phyloP scores from a whole-genome alignment of 2,113 vertebrate species.

The Carassius gibelio region DNA sequence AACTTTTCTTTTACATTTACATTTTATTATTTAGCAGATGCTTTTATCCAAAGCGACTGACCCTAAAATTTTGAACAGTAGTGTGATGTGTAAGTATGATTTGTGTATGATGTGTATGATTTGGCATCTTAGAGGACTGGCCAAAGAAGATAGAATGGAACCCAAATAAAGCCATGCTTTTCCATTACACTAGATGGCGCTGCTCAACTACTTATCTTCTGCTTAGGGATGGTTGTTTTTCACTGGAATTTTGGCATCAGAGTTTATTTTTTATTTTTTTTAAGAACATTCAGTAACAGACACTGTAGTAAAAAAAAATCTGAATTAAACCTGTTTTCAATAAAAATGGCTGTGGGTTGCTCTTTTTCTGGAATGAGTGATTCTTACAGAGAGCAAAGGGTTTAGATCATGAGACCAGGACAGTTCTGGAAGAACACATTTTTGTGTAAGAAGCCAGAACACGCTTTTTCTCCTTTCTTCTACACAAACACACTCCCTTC shows the following conservation, averaged over 20 bases:
- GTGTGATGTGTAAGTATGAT: background rate
- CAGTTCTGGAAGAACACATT: background rate
- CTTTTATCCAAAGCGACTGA: background rate
- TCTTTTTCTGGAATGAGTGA: slow-evolving; percentile 11
- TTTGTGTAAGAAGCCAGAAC: background rate
- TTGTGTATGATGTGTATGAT: background rate
- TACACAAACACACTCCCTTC: slow-evolving; percentile 12
- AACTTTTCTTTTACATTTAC: background rate
- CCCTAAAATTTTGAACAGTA: background rate
- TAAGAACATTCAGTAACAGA: background rate
- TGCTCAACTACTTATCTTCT: background rate
- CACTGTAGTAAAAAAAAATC: background rate
- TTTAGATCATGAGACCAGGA: background rate
- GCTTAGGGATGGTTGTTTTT: background rate
- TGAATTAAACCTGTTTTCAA: slow-evolving; percentile 52
- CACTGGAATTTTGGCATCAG: background rate
- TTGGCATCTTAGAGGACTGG: background rate
- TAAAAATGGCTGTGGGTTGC: slow-evolving; percentile 44
- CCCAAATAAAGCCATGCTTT: background rate
- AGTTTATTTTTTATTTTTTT: background rate
- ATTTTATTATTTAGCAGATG: no score
- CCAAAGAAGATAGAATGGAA: background rate
- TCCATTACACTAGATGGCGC: slow-evolving; percentile 21
- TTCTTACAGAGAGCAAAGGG: slow-evolving; percentile 36
- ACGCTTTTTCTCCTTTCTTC: background rate